Percentiles rank a stretch among this genome's conserved stretches.
These are phyloP conservation scores for Bombus sylvicola DNA, from an alignment of 1,140 invertebrate species.

Conservation along the genomic window DNA sequence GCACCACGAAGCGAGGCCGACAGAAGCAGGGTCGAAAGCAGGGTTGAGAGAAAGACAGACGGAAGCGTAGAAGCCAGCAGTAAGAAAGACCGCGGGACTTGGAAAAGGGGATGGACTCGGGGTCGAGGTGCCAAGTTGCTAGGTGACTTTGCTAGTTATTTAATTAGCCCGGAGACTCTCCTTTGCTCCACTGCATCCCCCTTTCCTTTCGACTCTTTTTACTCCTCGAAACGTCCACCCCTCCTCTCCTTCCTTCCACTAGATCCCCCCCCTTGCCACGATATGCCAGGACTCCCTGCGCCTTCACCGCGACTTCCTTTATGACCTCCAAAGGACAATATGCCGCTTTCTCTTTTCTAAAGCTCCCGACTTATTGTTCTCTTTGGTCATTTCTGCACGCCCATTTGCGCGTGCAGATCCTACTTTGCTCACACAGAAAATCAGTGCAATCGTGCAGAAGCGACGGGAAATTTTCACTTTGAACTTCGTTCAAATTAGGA, in stretches of 20 bases:
- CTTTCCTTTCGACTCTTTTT: slow-evolving; percentile 48
- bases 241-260: not conserved
- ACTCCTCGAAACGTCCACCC: not conserved
- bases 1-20: not conserved
- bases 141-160: slow-evolving; percentile 77
- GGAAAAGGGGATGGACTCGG: slow-evolving; percentile 62
- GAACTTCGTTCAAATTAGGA: slow-evolving; percentile 17
- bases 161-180: slow-evolving; percentile 74
- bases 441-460: slow-evolving; percentile 4
- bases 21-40: not conserved
- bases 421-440: not conserved
- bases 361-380: slow-evolving; percentile 28
- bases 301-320: slow-evolving; percentile 51
- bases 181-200: slow-evolving; percentile 58
- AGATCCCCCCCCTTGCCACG: not conserved
- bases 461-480: slow-evolving; percentile 38
- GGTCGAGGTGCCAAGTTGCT: slow-evolving; percentile 74
- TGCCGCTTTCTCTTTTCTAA: not conserved
- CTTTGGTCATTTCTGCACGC: slow-evolving; percentile 43
- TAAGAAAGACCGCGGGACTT: slow-evolving; percentile 69
- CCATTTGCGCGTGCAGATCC: slow-evolving; percentile 19
- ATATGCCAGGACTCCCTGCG: slow-evolving; percentile 12
- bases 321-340: slow-evolving; percentile 47
- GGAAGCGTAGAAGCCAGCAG: slow-evolving; percentile 60
- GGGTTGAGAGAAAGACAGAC: slow-evolving; percentile 44